Percentiles rank a stretch among this genome's conserved stretches.
phyloP scores from a whole-genome alignment of 2,888 invertebrate species.

The Gnatocerus cornutus region DNA sequence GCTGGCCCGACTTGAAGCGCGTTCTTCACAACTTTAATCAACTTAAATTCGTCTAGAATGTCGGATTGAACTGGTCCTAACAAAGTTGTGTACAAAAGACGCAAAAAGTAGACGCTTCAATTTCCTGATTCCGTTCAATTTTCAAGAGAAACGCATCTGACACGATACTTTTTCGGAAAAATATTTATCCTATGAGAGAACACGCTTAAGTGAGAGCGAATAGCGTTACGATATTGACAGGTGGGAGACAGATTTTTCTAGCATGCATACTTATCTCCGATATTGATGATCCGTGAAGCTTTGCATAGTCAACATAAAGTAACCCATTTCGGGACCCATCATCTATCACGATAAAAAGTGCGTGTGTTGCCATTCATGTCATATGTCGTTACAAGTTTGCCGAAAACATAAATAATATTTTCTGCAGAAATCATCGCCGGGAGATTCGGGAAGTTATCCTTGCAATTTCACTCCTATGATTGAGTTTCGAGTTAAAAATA shows the following conservation, averaged over 20 bases:
- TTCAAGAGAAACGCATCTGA: slow-evolving; percentile 32
- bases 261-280: slow-evolving; percentile 49
- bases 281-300: slow-evolving; percentile 54
- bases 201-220: slow-evolving; percentile 46
- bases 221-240: slow-evolving; percentile 51
- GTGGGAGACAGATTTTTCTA: slow-evolving; percentile 52
- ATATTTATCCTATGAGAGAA: slow-evolving; percentile 32
- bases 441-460: too few relatives aligned
- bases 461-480: too few relatives aligned
- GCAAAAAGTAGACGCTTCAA: slow-evolving; percentile 37
- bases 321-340: slow-evolving; percentile 50
- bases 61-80: slow-evolving; percentile 32
- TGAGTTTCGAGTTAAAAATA: too few relatives aligned
- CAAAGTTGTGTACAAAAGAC: slow-evolving; percentile 37
- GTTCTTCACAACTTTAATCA: slow-evolving; percentile 45
- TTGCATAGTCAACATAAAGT: slow-evolving; percentile 54
- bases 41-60: slow-evolving; percentile 42
- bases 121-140: slow-evolving; percentile 42
- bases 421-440: slow-evolving; percentile 36
- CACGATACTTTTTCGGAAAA: slow-evolving; percentile 32
- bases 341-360: slow-evolving; percentile 52
- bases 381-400: slow-evolving; percentile 45
- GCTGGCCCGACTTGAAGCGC: slow-evolving; percentile 1
- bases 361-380: slow-evolving; percentile 48
- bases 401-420: slow-evolving; percentile 49